phyloP scores from a whole-genome alignment of 2,888 invertebrate species.

The Gasteruption jaculator region DNA sequence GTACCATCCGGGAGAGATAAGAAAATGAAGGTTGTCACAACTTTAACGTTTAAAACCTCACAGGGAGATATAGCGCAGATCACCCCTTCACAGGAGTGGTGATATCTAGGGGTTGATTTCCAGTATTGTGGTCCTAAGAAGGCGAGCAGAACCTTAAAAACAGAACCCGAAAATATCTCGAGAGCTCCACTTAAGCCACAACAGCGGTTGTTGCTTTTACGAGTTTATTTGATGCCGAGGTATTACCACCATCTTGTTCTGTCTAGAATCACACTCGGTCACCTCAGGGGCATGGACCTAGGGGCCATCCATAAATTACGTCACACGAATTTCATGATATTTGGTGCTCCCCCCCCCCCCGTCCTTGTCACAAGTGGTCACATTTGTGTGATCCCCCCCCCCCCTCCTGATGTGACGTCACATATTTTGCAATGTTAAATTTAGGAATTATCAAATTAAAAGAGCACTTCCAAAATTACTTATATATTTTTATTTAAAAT shows the following conservation, averaged over 20 bases:
- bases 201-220: conserved; percentile 40
- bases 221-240: conserved; percentile 42
- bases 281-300: too few species aligned
- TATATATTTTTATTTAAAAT: too few species aligned
- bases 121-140: conserved; percentile 35
- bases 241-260: conserved; percentile 37
- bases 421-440: too few species aligned
- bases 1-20: conserved; percentile 20
- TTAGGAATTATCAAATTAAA: too few species aligned
- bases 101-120: conserved; percentile 36
- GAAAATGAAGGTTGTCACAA: conserved; percentile 14
- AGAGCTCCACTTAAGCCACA: conserved; percentile 45
- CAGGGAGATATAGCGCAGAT: conserved; percentile 27
- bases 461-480: too few species aligned
- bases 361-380: too few species aligned
- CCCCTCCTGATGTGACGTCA: too few species aligned
- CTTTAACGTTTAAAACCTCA: neutral
- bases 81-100: conserved; percentile 29
- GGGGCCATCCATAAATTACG: too few species aligned
- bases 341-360: too few species aligned
- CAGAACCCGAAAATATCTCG: conserved; percentile 28
- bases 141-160: conserved; percentile 15
- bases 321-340: too few species aligned
- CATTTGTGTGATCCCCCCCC: too few species aligned
- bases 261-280: too few species aligned